phyloP scores from a whole-genome alignment of 2,113 vertebrate genomes.

The Neotoma lepida region DNA sequence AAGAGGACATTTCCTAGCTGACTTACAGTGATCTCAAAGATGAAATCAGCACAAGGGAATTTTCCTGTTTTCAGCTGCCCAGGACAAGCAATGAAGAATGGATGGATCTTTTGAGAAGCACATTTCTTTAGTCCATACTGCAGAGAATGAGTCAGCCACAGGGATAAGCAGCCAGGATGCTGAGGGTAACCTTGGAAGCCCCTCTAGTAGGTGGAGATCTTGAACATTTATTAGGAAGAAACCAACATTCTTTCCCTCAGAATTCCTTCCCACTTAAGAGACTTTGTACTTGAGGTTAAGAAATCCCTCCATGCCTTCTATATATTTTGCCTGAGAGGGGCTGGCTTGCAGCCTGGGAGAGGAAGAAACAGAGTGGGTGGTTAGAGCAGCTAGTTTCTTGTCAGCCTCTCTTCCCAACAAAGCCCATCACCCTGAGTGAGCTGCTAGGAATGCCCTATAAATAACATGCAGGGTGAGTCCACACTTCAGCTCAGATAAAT shows the following conservation, averaged over 20 bases:
- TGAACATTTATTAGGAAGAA: conserved; percentile 39
- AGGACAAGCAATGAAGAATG: neutral
- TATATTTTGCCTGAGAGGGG: neutral
- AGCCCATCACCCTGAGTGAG: neutral
- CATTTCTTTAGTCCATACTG: neutral
- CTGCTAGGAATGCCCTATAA: neutral
- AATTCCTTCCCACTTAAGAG: conserved; percentile 36
- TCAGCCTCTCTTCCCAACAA: neutral
- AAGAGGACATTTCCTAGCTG: conserved; percentile 12
- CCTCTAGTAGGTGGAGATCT: neutral
- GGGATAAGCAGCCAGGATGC: neutral
- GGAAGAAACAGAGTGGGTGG: neutral
- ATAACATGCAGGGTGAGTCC: neutral
- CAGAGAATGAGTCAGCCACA: neutral
- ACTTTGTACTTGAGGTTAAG: conserved; percentile 11
- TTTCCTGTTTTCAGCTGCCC: neutral
- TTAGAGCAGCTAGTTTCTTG: neutral
- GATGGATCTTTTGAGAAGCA: neutral
- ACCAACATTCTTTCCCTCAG: conserved; percentile 13
- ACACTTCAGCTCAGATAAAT: neutral
- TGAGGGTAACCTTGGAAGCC: neutral
- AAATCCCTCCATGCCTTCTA: conserved; percentile 11
- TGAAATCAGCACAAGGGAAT: neutral
- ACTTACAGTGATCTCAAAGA: conserved; percentile 18
- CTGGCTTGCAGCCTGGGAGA: neutral